Base-by-base conservation (phyloP, 2,113 vertebrate genomes). In the Dasypus novemcinctus region DNA sequence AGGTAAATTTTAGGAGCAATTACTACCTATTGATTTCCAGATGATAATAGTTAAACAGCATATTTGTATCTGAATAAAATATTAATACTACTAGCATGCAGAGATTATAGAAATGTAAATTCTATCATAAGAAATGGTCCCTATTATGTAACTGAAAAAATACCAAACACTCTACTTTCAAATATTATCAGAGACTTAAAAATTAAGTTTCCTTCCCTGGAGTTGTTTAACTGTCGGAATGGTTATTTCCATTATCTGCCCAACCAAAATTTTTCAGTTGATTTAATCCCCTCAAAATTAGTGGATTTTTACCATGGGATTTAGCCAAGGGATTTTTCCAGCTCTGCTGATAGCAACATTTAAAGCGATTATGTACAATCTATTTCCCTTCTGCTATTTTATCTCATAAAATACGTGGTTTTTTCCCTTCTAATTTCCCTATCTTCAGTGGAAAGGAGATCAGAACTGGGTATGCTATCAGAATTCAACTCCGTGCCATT, bases 281-380 rank as follows among this genome's bases (percentile, higher is more conserved):
- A 86, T 81, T 92, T 97, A 98, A 98, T 97, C 93, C 87, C 86
- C 64, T 96, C 93, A 95, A 96, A 98, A 98, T 97, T 95, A 94
- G 64, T 9, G 8, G 88, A 93, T 96, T 94, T 97, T 92, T 89
- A 96, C 91, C 36, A 23, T 20, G 66, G 94, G 93, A 93, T 89
- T 96, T 95, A 93, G 69, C 72, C 82, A 84, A 91, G 63, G 88
- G 88, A 87, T 91, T 97, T 97, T 94, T 87, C 89, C n/a, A 74
- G 61, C 93, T 92, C 59, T 93, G 83, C 89, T 76, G 83, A 94
- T 93, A 94, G 54, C 59, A 95, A 94, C 75, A 79, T 94, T 98
- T 94, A 94, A 94, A 97, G 89, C 97, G 94, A 97, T 97, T 97
- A 96, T 87, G 49, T 96, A 74, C 84, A 79, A 96, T 94, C 91